These are phyloP conservation scores for Ammodytes marinus DNA, from an alignment of 2,113 vertebrate genomes.

Conservation along the genomic window DNA sequence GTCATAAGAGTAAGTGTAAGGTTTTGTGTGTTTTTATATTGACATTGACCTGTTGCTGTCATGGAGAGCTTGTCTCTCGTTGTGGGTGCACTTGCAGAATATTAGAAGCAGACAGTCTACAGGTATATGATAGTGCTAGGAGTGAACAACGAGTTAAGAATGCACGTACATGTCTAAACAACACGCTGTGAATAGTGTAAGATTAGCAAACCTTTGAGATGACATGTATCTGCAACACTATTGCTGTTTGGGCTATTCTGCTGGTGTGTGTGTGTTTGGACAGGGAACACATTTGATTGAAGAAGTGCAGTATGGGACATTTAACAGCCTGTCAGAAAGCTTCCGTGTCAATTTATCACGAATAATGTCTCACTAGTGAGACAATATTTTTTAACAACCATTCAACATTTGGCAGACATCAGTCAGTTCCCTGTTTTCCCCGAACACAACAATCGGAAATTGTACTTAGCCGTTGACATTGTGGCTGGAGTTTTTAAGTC, in stretches of 20 bases:
- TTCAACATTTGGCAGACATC: conserved; percentile 36
- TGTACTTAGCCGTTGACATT: conserved; percentile 40
- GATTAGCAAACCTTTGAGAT: conserved; percentile 21
- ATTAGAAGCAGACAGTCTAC: not conserved
- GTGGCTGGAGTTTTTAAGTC: conserved; percentile 45
- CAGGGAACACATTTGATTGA: conserved; percentile 12
- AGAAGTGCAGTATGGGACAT: conserved; percentile 16
- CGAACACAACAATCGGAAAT: conserved; percentile 26
- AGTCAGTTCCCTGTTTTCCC: conserved; percentile 26
- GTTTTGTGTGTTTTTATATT: not conserved
- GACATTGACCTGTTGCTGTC: conserved; percentile 12
- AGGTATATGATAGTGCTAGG: conserved; percentile 14
- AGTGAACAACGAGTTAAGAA: conserved; percentile 48
- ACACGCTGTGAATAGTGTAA: not conserved
- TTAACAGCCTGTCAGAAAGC: conserved; percentile 20
- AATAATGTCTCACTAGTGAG: conserved; percentile 28
- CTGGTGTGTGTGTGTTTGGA: conserved; percentile 9
- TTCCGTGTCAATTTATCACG: conserved; percentile 20
- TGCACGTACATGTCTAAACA: conserved; percentile 61
- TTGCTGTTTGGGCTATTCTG: not conserved
- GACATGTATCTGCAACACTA: not conserved
- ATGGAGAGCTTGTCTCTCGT: not conserved
- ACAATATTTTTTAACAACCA: not conserved
- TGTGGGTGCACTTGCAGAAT: conserved; percentile 12
- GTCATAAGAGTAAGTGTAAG: not conserved